A percentile compares a stretch with the other conserved stretches of the same genome.
phyloP scores from a whole-genome alignment of 2,797 vertebrate species.

The Artibeus lituratus region DNA sequence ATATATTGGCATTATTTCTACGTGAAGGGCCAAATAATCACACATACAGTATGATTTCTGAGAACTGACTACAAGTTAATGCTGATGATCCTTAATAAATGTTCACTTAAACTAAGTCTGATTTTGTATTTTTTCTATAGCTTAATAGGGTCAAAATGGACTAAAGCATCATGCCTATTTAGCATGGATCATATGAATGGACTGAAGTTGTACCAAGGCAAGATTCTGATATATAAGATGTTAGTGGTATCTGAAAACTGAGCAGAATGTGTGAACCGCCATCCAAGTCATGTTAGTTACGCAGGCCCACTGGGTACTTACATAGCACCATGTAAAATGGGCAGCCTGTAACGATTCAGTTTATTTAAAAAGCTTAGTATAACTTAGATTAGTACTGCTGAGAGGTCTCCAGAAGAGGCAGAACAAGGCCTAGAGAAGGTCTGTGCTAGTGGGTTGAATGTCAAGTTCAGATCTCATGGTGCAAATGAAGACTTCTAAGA shows the following conservation, averaged over 20 bases:
- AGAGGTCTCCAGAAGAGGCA: not conserved
- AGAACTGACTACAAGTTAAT: not conserved
- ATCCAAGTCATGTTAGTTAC: not conserved
- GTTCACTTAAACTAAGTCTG: not conserved
- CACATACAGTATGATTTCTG: not conserved
- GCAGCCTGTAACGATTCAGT: no score
- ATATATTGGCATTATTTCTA: not conserved
- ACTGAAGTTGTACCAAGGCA: not conserved
- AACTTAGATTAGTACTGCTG: no score
- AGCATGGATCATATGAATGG: not conserved
- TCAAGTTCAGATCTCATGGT: not conserved
- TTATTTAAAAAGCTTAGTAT: not conserved
- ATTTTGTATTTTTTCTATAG: not conserved
- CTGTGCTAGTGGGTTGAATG: not conserved
- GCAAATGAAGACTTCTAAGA: not conserved
- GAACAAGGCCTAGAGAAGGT: not conserved
- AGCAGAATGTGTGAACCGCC: not conserved
- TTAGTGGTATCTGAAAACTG: not conserved
- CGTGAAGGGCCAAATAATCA: not conserved
- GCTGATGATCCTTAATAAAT: not conserved
- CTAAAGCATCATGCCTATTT: not conserved
- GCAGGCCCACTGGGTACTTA: not conserved
- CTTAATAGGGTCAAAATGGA: not conserved
- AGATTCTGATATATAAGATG: not conserved
- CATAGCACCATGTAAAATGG: not conserved